Percentiles rank a stretch among this genome's conserved stretches.
Conservation (phyloP, 2,888 invertebrate species). For the Acanthosepion esculentum region DNA sequence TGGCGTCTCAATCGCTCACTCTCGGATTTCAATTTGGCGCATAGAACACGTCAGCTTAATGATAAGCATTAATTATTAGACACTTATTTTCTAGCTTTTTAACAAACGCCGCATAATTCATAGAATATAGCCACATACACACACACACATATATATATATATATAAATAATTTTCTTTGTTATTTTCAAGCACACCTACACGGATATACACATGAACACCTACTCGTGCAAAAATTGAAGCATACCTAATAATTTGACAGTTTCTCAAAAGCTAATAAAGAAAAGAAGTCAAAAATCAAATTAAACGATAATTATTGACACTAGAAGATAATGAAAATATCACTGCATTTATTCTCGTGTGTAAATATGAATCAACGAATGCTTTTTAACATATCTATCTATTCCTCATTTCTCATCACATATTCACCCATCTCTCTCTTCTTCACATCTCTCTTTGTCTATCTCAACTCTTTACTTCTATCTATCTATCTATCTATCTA, state of each 20-base stretch:
- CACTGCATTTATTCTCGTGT: not conserved
- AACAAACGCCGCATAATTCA: not conserved
- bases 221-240: not conserved
- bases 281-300: not conserved
- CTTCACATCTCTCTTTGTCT: no score
- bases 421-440: no score
- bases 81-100: not conserved
- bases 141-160: not conserved
- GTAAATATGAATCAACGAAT: not conserved
- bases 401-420: not conserved
- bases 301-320: conserved; percentile 33
- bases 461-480: not conserved
- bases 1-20: not conserved
- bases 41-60: not conserved
- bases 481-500: not conserved
- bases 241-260: not conserved
- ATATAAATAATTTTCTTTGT: not conserved
- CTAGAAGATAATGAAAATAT: conserved; percentile 21
- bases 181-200: no score
- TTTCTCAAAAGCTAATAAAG: not conserved
- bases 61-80: not conserved
- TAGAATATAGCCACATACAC: not conserved
- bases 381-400: not conserved
- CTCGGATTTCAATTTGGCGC: not conserved
- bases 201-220: not conserved